phyloP scores from a whole-genome alignment of 1,140 invertebrate genomes.

The Leptestheria dahalacensis region DNA sequence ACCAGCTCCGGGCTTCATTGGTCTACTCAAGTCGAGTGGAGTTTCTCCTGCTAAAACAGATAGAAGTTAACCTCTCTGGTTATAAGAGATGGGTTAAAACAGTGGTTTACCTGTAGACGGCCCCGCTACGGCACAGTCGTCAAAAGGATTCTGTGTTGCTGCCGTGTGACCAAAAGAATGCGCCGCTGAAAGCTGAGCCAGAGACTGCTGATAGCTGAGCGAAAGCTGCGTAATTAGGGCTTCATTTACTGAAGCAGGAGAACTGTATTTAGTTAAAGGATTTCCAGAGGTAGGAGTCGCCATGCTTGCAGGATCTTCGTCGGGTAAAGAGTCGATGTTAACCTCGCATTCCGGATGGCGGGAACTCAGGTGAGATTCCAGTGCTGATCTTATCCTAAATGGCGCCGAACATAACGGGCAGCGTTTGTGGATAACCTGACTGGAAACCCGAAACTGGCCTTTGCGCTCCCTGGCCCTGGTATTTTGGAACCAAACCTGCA shows the following conservation, averaged over 20 bases:
- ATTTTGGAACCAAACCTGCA: slow-evolving; percentile 95
- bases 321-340: slow-evolving; percentile 80
- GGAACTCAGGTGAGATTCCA: slow-evolving; percentile 83
- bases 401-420: slow-evolving; percentile 87
- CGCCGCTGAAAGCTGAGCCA: too few species aligned
- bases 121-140: too few species aligned
- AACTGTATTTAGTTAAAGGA: neutral
- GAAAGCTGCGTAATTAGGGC: slow-evolving; percentile 5
- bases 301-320: slow-evolving; percentile 31
- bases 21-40: slow-evolving; percentile 79
- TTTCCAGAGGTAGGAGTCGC: slow-evolving; percentile 16
- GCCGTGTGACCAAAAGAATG: too few species aligned
- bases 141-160: too few species aligned
- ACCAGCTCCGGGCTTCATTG: slow-evolving; percentile 33
- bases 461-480: slow-evolving; percentile 75
- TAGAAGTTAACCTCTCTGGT: too few species aligned
- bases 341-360: slow-evolving; percentile 87
- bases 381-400: slow-evolving; percentile 85
- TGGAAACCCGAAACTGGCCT: slow-evolving; percentile 81
- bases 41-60: too few species aligned
- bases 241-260: slow-evolving; percentile 13
- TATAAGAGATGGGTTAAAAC: too few species aligned
- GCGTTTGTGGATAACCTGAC: slow-evolving; percentile 86
- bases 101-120: too few species aligned
- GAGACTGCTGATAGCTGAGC: too few species aligned